Evolutionary conservation across 1,140 invertebrate genomes (phyloP), one percentile per base, ranked within the genome.

Genomic region (Scaptomyza hsui): DNA sequence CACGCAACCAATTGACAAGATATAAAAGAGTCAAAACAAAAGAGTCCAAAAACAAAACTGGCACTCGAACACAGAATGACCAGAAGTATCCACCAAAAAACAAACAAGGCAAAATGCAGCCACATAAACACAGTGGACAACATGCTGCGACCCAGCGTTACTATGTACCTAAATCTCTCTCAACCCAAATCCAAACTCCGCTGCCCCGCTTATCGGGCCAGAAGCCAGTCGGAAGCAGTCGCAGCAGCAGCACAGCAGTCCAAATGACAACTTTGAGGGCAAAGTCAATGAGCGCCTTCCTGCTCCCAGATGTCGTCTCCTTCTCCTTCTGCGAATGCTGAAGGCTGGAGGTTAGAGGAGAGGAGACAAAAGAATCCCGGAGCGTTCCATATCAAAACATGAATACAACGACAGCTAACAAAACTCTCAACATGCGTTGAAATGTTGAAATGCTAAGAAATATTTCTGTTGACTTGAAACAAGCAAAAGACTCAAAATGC

Each of bases 341-440:
- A n/a, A n/a, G n/a, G n/a, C n/a, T n/a, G n/a, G n/a, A n/a, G n/a
- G n/a, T n/a, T n/a, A n/a, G n/a, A n/a, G n/a, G 72, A 19, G 67
- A 65, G 71, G 64, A 65, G 72, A 78, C 82, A 88, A 88, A 88
- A 74, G 78, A 67, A 88, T 61, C 82, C 72, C 75, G 83, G 82
- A 68, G 83, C 86, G 82, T 78, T 88, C 78, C 79, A 83, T 72
- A 83, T 83, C 79, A 83, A 83, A 83, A 83, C 79, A 83, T 79
- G 72, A 64, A 67, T 75, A 79, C 79, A 83, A 72, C 79, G 79
- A 83, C 79, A 85, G 79, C 79, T 79, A 83, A 83, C 79, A 83
- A 83, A 83, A 83, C 79, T 72, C 80, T 75, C 71, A 79, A 83
- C 79, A 83, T 78, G 79, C 79, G 79, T 82, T 70, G 79, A 70